These are phyloP conservation scores for Eristalis intricaria DNA, from an alignment of 2,888 invertebrate genomes.

Conservation along the genomic window DNA sequence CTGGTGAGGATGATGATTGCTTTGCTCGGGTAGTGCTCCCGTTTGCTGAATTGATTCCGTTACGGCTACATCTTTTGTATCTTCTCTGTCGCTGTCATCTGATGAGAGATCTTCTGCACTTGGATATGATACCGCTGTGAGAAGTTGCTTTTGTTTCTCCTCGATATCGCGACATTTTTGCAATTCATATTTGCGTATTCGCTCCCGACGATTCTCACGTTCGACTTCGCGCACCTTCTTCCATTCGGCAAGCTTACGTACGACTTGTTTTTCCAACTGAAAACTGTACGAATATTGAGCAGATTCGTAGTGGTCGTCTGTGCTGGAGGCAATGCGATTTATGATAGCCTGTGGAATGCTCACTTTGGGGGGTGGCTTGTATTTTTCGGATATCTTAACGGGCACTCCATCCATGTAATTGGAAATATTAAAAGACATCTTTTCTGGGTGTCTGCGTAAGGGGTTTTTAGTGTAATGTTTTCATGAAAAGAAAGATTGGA, in stretches of 20 bases:
- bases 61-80: slow-evolving; percentile 55
- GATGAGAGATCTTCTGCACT: slow-evolving; percentile 85
- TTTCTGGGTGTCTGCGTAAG: slow-evolving; percentile 12
- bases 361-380: slow-evolving; percentile 89
- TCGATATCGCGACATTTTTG: slow-evolving; percentile 83
- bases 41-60: slow-evolving; percentile 31
- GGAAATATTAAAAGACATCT: slow-evolving; percentile 67
- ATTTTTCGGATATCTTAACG: slow-evolving; percentile 94
- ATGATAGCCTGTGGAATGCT: slow-evolving; percentile 84
- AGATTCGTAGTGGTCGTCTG: slow-evolving; percentile 83
- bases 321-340: slow-evolving; percentile 83
- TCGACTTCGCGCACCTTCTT: slow-evolving; percentile 85
- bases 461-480: slow-evolving; percentile 16
- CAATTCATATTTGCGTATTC: slow-evolving; percentile 84
- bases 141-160: slow-evolving; percentile 83
- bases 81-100: slow-evolving; percentile 77
- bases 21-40: slow-evolving; percentile 38
- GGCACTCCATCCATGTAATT: slow-evolving; percentile 89
- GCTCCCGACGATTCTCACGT: slow-evolving; percentile 84
- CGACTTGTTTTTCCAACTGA: slow-evolving; percentile 87
- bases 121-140: slow-evolving; percentile 85
- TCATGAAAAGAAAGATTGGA: slow-evolving; percentile 18
- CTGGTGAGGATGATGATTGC: slow-evolving; percentile 72
- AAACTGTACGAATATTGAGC: slow-evolving; percentile 85
- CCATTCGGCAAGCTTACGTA: slow-evolving; percentile 88